These are phyloP conservation scores for Ceratina australensis DNA, from an alignment of 1,140 invertebrate species.

Conservation along the genomic window DNA sequence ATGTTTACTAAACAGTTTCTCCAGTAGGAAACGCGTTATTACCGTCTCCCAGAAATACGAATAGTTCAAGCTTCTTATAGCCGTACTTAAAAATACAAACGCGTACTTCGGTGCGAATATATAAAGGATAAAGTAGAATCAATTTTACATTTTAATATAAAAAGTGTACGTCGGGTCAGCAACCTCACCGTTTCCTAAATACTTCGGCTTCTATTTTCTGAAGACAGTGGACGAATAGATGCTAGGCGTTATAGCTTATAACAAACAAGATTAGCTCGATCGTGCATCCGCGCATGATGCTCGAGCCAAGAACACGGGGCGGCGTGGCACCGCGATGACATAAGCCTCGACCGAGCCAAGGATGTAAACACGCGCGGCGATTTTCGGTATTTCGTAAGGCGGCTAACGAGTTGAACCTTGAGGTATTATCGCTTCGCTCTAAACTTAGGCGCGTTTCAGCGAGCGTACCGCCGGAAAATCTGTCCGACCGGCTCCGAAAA, in stretches of 20 bases:
- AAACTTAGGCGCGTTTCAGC: slow-evolving; percentile 52
- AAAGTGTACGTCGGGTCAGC: neutral
- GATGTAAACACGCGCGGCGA: slow-evolving; percentile 60
- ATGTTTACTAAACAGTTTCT: slow-evolving; percentile 17
- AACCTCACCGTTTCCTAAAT: neutral
- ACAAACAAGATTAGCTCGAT: too few relatives aligned
- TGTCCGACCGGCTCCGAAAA: slow-evolving; percentile 42
- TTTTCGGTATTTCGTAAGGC: slow-evolving; percentile 65
- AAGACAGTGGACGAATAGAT: neutral
- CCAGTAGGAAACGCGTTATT: neutral
- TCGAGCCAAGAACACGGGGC: slow-evolving; percentile 43
- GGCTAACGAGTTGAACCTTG: slow-evolving; percentile 61
- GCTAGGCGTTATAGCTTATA: too few relatives aligned
- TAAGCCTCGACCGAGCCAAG: slow-evolving; percentile 58
- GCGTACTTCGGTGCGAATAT: too few relatives aligned
- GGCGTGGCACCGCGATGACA: slow-evolving; percentile 49
- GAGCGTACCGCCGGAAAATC: slow-evolving; percentile 46
- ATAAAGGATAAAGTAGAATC: too few relatives aligned
- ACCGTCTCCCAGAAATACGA: neutral
- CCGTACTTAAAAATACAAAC: too few relatives aligned
- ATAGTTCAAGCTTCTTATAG: too few relatives aligned
- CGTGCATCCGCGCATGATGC: neutral
- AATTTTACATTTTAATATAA: too few relatives aligned
- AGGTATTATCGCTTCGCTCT: slow-evolving; percentile 64
- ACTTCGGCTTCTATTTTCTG: neutral